These are phyloP conservation scores for Gopherus flavomarginatus DNA, from an alignment of 2,113 vertebrate species.

Conservation along the genomic window DNA sequence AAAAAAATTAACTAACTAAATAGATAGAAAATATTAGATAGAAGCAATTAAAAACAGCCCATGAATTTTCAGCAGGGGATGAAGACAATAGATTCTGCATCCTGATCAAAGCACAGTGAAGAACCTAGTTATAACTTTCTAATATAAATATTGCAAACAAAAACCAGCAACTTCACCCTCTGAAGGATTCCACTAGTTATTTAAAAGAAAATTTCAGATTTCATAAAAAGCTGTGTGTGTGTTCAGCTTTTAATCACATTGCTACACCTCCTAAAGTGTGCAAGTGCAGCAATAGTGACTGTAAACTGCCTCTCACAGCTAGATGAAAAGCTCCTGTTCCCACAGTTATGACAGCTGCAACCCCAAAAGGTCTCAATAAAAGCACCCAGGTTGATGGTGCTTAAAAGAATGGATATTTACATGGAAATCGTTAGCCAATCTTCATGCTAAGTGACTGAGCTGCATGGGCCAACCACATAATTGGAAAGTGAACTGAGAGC, in stretches of 20 bases:
- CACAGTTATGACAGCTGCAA: constrained; percentile 67
- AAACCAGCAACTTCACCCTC: neutral
- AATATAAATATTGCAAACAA: constrained; percentile 3
- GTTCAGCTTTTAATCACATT: constrained; percentile 50
- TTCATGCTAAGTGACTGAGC: constrained; percentile 55
- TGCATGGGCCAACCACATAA: constrained; percentile 62
- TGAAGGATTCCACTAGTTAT: neutral
- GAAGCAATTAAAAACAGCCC: neutral
- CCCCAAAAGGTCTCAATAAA: constrained; percentile 22
- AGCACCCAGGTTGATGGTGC: constrained; percentile 45
- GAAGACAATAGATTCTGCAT: constrained; percentile 56
- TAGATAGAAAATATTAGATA: neutral
- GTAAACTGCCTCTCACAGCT: constrained; percentile 21
- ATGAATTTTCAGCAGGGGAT: neutral
- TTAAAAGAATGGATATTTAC: constrained; percentile 63
- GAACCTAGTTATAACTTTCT: constrained; percentile 38
- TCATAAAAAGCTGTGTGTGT: constrained; percentile 35
- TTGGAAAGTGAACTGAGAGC: constrained; percentile 68
- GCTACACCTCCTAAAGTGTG: constrained; percentile 29
- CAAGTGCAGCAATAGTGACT: constrained; percentile 17
- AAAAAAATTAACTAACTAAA: neutral
- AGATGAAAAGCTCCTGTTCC: constrained; percentile 38
- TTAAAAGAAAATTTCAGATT: constrained; percentile 38
- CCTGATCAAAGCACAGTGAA: constrained; percentile 24
- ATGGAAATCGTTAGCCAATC: constrained; percentile 69